Base-by-base conservation (phyloP, 1,140 invertebrate species). In the Musca domestica region DNA sequence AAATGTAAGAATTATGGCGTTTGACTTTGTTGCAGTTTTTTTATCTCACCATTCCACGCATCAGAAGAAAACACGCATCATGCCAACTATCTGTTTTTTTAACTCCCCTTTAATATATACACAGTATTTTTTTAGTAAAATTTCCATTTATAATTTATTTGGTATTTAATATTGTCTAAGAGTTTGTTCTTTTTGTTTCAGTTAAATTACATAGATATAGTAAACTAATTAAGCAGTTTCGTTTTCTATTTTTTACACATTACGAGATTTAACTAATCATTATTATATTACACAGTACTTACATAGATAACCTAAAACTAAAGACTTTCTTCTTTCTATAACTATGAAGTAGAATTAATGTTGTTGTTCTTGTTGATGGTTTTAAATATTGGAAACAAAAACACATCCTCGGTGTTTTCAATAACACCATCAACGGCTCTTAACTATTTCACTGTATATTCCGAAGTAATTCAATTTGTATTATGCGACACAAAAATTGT, bases 391-490 rank as follows among this genome's bases (percentile, higher is more conserved):
- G 20, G 46, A 63, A 41, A 63, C 30, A 51, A 51, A 51, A 17
- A n/a, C n/a, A n/a, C 17, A 51, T 3, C 14, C 17, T 17, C 15
- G 17, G 54, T 67, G 17, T 58, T 25, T 58, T 23, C 54, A 67
- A 61, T n/a, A 30, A 61, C 17, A 30, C 48, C 17, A 3, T 15
- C 14, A 17, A 20, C 34, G 19, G 5, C 22, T 64, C 58, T 68
- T 77, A 78, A 78, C 74, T 78, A 79, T 52, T 80, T 80, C 77
- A 76, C 77, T 80, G 77, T 77, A 76, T 77, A 70, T 68, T 77
- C 77, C 77, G 77, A 68, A 34, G 17, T 27, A 61, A 61, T n/a
- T 61, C 25, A 27, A 30, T 30, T 56, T 56, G 14, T 15, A 6
- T 56, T 27, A 6, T 41, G 2, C 6, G 10, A 41, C 34, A 41